Base-by-base conservation (phyloP, 2,888 invertebrate species). In the Dione vanillae region DNA sequence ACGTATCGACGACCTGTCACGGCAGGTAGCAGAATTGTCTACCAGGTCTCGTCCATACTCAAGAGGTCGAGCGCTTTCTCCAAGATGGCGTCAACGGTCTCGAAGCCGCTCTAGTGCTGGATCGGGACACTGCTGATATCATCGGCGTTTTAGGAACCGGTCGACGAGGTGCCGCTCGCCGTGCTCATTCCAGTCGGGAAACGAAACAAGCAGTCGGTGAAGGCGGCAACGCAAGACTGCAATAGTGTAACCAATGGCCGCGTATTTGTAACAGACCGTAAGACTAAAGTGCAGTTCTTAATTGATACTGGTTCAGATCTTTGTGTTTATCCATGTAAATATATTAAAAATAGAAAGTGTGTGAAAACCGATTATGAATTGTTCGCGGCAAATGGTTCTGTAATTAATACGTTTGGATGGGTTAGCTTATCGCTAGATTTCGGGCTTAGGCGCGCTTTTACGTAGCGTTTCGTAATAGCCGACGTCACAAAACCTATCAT, bases 401-500 rank as follows among this genome's bases (percentile, higher is more conserved):
- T 56, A 0, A 85, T 85, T 2, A 47, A 70, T 35, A 77, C 77
- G 0, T 77, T 71, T 54, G 76, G 78, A 3, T 56, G 8, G 10
- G 16, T 72, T 40, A 52, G 64, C 7, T 56, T 76, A 7, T 40
- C 49, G 0, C n/a, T 79, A 2, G 68, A 70, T 62, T 69, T 62
- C 9, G 77, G 76, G 0, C 62, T 79, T 2, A 67, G 77, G 9
- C 72, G 75, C 11, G 71, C 64, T 43, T 83, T 80, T 49, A 61
- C 65, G 0, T 85, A 83, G 82, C 70, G 70, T 1, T 86, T 85
- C 62, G 71, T 79, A 0, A 71, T 86, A 9, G 85, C 83, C 0
- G 82, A 85, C 52, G 80, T 84, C 0, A 68, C 80, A 0, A 80
- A 77, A 51, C 80, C 85, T 1, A 85, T 86, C 16, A 84, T 85